These are phyloP conservation scores for Herpailurus yagouaroundi DNA, from an alignment of 2,113 vertebrate genomes.

Conservation along the genomic window DNA sequence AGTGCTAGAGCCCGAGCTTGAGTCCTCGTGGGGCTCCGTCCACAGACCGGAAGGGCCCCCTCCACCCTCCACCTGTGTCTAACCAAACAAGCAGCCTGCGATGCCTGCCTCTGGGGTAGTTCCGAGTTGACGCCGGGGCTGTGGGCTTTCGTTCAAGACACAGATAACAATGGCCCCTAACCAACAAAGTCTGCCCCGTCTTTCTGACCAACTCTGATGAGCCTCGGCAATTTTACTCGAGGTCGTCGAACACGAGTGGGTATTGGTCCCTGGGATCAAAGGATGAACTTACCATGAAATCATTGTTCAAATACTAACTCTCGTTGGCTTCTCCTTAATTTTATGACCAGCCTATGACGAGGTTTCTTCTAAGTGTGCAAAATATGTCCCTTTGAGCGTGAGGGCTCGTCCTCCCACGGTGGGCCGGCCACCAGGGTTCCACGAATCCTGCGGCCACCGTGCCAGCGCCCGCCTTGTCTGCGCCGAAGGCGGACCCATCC, in stretches of 20 bases:
- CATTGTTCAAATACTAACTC: neutral
- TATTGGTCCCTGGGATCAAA: neutral
- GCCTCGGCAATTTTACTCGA: neutral
- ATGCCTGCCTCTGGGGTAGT: fast-evolving
- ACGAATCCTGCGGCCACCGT: fast-evolving
- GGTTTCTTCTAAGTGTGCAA: neutral
- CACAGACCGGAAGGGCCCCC: neutral
- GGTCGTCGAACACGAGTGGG: neutral
- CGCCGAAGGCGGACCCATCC: fast-evolving
- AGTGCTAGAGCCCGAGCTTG: neutral
- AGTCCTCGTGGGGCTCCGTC: neutral
- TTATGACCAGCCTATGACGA: neutral
- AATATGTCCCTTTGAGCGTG: fast-evolving
- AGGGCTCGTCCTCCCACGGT: neutral
- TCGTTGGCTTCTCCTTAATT: neutral
- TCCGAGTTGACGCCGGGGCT: fast-evolving
- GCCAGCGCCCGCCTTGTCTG: fast-evolving
- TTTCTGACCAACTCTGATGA: neutral
- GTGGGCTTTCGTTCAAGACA: fast-evolving
- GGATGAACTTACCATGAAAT: neutral
- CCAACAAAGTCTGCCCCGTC: neutral
- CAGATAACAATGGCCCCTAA: fast-evolving
- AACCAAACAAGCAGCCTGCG: neutral
- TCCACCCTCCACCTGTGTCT: neutral
- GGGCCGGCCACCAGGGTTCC: fast-evolving